These are phyloP conservation scores for Tetramorium parvispinum DNA, from an alignment of 1,140 invertebrate genomes.

Conservation along the genomic window DNA sequence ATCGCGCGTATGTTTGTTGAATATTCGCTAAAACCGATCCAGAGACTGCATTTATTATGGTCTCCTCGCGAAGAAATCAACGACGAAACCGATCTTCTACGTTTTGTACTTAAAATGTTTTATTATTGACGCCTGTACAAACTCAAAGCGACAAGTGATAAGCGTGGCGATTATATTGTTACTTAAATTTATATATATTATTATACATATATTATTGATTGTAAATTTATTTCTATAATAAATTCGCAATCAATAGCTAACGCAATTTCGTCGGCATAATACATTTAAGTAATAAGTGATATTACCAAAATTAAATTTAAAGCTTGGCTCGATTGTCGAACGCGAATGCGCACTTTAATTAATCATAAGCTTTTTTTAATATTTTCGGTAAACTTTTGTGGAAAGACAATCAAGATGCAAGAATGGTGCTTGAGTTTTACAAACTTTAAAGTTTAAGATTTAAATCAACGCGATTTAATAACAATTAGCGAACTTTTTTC, in stretches of 20 bases:
- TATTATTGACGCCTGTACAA: not conserved
- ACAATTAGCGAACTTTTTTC: not conserved
- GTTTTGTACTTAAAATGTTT: conserved; percentile 50
- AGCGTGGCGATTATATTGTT: not conserved
- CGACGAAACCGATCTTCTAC: not conserved
- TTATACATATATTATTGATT: not conserved
- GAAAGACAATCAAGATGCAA: conserved; percentile 29
- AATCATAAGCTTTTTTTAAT: not conserved
- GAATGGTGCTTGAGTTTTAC: not conserved
- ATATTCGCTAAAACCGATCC: not conserved
- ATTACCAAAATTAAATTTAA: not conserved
- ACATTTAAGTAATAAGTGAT: conserved; percentile 15
- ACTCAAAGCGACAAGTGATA: not conserved
- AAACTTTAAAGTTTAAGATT: not conserved
- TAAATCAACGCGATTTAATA: not conserved
- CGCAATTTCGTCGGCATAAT: not conserved
- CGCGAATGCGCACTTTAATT: not conserved
- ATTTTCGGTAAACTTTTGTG: not conserved
- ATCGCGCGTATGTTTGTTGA: conserved; percentile 7
- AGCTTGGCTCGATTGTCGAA: not conserved
- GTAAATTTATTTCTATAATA: not conserved
- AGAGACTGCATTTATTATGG: conserved; percentile 26
- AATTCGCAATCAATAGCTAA: conserved; percentile 11
- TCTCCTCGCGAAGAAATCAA: conserved; percentile 9
- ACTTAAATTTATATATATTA: conserved; percentile 23